A percentile compares a stretch with the other conserved stretches of the same genome.
These are phyloP conservation scores for Dioctria linearis DNA, from an alignment of 2,888 invertebrate species.

Conservation along the genomic window DNA sequence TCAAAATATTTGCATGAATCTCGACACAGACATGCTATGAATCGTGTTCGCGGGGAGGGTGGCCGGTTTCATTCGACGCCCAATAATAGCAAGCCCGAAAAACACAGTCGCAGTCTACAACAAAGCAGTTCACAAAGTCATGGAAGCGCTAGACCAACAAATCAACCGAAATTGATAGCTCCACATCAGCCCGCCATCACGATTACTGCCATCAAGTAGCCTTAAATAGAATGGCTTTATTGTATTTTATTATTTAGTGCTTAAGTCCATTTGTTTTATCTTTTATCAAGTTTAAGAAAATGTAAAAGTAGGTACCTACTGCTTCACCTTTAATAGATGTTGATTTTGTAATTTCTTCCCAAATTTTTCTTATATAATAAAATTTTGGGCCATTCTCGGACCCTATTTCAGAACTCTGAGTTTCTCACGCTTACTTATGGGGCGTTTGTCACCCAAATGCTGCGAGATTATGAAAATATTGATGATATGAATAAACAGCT, in stretches of 20 bases:
- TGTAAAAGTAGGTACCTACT: slow-evolving; percentile 19
- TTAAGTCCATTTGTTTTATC: slow-evolving; percentile 44
- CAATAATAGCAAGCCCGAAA: slow-evolving; percentile 60
- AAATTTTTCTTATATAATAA: slow-evolving; percentile 13
- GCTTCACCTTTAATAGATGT: slow-evolving; percentile 29
- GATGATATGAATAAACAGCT: slow-evolving; percentile 98
- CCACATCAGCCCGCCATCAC: slow-evolving; percentile 69
- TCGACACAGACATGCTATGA: slow-evolving; percentile 97
- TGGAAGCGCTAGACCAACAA: slow-evolving; percentile 57
- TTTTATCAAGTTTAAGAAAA: not conserved
- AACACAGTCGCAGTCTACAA: slow-evolving; percentile 48
- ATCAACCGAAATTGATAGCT: slow-evolving; percentile 69
- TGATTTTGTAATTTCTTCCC: slow-evolving; percentile 32
- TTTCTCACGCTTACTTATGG: slow-evolving; percentile 98
- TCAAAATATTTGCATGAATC: slow-evolving; percentile 99
- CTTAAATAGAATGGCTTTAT: slow-evolving; percentile 4
- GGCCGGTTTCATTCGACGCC: slow-evolving; percentile 93
- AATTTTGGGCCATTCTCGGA: slow-evolving; percentile 18
- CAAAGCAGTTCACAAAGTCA: slow-evolving; percentile 44
- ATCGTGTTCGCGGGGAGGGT: slow-evolving; percentile 95
- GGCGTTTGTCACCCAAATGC: slow-evolving; percentile 95
- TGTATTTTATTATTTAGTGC: slow-evolving; percentile 21
- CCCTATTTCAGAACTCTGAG: slow-evolving; percentile 87
- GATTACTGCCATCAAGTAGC: slow-evolving; percentile 68
- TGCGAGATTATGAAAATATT: slow-evolving; percentile 96